These are phyloP conservation scores for Forbesichthys agassizii DNA, from an alignment of 2,113 vertebrate species.

Conservation along the genomic window DNA sequence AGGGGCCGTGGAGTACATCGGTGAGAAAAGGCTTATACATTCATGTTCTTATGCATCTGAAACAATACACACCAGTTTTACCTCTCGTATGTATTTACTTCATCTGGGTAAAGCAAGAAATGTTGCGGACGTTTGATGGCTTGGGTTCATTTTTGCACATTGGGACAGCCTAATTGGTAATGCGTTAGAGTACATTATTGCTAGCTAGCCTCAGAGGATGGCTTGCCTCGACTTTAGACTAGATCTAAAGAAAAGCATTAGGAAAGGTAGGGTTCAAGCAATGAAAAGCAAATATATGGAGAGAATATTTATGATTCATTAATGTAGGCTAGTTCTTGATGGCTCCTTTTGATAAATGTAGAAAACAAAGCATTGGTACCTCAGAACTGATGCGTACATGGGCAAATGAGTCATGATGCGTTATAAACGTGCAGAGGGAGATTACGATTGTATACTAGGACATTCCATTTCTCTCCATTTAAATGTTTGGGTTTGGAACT, in stretches of 20 bases:
- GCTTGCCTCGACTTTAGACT: neutral
- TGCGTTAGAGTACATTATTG: neutral
- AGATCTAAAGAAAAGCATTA: neutral
- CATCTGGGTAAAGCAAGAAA: neutral
- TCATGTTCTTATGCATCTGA: neutral
- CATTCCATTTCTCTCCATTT: constrained; percentile 33
- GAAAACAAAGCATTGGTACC: constrained; percentile 7
- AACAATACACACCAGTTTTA: neutral
- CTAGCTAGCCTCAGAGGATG: neutral
- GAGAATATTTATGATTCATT: neutral
- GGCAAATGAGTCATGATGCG: neutral
- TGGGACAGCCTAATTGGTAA: neutral
- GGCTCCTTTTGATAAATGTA: too few relatives aligned
- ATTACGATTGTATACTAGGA: constrained; percentile 39
- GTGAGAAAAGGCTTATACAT: constrained; percentile 2
- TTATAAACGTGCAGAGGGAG: constrained; percentile 19
- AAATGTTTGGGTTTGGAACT: constrained; percentile 52
- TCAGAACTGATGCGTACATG: constrained; percentile 13
- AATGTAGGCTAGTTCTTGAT: too few relatives aligned
- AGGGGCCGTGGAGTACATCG: constrained; percentile 35
- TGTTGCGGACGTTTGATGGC: too few relatives aligned
- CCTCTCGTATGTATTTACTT: neutral
- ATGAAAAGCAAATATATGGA: neutral
- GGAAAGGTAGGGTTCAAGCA: neutral
- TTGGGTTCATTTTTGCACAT: neutral